A percentile compares a stretch with the other conserved stretches of the same genome.
Evolutionary conservation across 2,888 invertebrate genomes (phyloP).

Genomic region (Unio pictorum): DNA sequence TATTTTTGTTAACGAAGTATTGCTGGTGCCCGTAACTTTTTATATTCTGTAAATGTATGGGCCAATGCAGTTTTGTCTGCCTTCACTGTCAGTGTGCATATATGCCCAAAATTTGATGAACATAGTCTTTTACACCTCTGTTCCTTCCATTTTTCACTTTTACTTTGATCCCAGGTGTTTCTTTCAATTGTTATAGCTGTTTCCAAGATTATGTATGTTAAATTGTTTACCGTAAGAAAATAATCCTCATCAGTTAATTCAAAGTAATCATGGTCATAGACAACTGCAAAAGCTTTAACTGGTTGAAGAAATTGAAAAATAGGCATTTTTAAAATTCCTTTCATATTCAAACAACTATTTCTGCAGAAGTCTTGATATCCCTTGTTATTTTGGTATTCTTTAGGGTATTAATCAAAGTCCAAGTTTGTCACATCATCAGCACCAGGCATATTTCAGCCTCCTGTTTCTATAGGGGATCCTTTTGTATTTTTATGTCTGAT

Average conservation of each 20-base stretch:
- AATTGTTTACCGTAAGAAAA: slow-evolving; percentile 14
- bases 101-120: slow-evolving; percentile 29
- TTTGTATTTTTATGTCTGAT: slow-evolving; percentile 12
- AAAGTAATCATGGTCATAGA: slow-evolving; percentile 30
- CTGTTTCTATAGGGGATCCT: slow-evolving; percentile 21
- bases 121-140: slow-evolving; percentile 18
- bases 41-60: slow-evolving; percentile 5
- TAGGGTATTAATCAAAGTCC: slow-evolving; percentile 26
- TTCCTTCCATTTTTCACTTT: slow-evolving; percentile 19
- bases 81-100: slow-evolving; percentile 16
- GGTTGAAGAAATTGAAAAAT: slow-evolving; percentile 26
- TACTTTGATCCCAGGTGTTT: slow-evolving; percentile 19
- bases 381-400: slow-evolving; percentile 9
- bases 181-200: slow-evolving; percentile 12
- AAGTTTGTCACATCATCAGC: slow-evolving; percentile 12
- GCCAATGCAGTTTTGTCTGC: slow-evolving; percentile 16
- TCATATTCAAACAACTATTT: slow-evolving; percentile 25
- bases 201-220: slow-evolving; percentile 12
- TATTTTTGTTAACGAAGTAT: slow-evolving; percentile 20
- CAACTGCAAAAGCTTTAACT: slow-evolving; percentile 23
- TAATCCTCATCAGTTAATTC: slow-evolving; percentile 16
- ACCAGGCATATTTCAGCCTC: slow-evolving; percentile 10
- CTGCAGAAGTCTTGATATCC: slow-evolving; percentile 13
- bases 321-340: slow-evolving; percentile 24
- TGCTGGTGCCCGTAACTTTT: slow-evolving; percentile 9